A percentile compares a stretch with the other conserved stretches of the same genome.
These are phyloP conservation scores for Torymus aiolomorphi DNA, from an alignment of 2,888 invertebrate species.

Conservation along the genomic window DNA sequence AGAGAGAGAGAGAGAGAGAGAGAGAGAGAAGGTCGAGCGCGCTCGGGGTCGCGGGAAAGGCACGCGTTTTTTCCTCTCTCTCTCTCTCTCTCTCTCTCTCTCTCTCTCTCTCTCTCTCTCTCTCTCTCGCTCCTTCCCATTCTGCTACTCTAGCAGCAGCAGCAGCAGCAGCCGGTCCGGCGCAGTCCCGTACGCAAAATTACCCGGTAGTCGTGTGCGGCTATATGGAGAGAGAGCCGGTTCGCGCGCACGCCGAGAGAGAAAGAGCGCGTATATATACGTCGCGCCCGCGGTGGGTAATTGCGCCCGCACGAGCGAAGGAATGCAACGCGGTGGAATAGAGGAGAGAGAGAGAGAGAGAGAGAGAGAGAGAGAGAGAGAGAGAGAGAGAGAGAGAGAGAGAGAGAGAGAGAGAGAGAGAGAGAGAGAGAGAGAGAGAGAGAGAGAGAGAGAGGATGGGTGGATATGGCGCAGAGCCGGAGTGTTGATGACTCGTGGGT, in stretches of 20 bases:
- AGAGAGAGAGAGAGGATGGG: no score
- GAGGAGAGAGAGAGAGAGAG: conserved; percentile 9
- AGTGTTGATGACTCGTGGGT: background rate
- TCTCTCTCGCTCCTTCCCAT: background rate
- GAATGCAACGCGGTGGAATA: conserved; percentile 38
- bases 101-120: conserved; percentile 26
- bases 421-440: no score
- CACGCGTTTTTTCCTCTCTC: conserved; percentile 34
- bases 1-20: conserved; percentile 2
- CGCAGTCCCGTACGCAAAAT: conserved; percentile 57
- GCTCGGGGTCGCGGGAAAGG: conserved; percentile 51
- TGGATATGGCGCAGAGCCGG: background rate
- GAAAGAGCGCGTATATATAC: background rate
- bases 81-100: no score
- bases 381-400: no score
- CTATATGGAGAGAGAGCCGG: no score
- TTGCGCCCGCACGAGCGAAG: conserved; percentile 47
- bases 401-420: no score
- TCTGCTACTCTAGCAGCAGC: background rate
- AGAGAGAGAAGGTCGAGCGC: conserved; percentile 45
- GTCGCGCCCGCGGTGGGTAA: conserved; percentile 57
- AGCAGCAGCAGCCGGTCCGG: conserved; percentile 15
- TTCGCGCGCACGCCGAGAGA: background rate
- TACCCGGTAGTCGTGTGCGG: conserved; percentile 56
- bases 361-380: no score